Conservation (phyloP, 2,113 vertebrate species). For the Erythrocercus mccallii region DNA sequence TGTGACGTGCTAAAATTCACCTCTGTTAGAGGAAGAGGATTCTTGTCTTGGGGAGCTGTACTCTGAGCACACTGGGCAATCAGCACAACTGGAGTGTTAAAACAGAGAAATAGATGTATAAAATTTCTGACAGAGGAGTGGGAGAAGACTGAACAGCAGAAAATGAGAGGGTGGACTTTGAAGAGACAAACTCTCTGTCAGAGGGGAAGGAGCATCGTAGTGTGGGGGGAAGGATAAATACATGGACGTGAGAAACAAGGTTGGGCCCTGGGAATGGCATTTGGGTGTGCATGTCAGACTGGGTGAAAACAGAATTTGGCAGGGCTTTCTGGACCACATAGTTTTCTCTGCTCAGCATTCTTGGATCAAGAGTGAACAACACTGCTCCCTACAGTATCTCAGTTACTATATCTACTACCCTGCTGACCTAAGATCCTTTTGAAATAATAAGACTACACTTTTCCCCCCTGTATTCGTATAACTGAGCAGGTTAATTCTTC, state of each 20-base stretch:
- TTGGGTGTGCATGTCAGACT: not conserved
- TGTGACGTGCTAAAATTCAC: not conserved
- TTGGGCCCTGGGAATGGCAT: not conserved
- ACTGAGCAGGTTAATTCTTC: not conserved
- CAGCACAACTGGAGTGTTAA: not conserved
- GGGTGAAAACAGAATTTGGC: not conserved
- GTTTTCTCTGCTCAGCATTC: not conserved
- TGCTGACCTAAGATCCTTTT: not conserved
- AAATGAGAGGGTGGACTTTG: not conserved
- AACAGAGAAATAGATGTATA: not conserved
- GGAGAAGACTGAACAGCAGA: not conserved
- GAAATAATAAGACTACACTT: not conserved
- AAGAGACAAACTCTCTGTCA: not conserved
- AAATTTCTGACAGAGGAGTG: not conserved
- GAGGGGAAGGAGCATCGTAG: not conserved
- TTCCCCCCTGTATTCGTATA: not conserved
- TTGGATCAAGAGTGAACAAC: not conserved
- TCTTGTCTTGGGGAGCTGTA: not conserved
- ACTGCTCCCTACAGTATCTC: not conserved
- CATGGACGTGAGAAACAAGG: not conserved
- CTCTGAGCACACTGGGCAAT: not conserved
- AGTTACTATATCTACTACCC: not conserved
- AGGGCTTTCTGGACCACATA: not conserved
- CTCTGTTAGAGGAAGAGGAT: not conserved
- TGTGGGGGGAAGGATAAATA: not conserved